Base-by-base conservation (phyloP, 2,888 invertebrate species). In the Parnassius mnemosyne region DNA sequence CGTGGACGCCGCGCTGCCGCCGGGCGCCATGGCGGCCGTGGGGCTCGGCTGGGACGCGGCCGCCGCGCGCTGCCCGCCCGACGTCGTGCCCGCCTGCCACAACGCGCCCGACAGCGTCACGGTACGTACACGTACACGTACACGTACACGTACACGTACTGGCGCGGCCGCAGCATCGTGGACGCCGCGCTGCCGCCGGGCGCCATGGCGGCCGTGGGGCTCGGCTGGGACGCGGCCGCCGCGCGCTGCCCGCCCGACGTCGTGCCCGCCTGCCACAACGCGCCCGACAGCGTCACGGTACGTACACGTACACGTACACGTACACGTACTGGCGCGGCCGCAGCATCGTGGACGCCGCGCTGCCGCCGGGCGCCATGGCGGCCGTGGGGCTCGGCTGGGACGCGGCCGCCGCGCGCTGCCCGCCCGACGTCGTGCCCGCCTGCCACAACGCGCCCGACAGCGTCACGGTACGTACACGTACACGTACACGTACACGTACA, bases 401-500 rank as follows among this genome's bases (percentile, higher is more conserved):
- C 74, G 95, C 97, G 73, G 94, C 95, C 60, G 93, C 93, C 74
- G 88, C 88, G 70, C 93, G 95, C 60, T 95, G 96, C 74, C 97
- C 98, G 16, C 83, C 94, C 43, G 97, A 95, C 74, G 93, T 98
- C 13, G 94, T 93, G 74, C 95, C 97, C 11, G 98, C 98, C 56
- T 99, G 99, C 83, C 98, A 99, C 92, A 99, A 99, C 89, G 95
- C 98, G 64, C 93, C 92, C 66, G 98, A 99, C 83, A 98, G 97
- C 73, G 98, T 99, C 10, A 98, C 99, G 12, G 90, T 89, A n/a
- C n/a, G n/a, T n/a, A n/a, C n/a, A n/a, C n/a, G n/a, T n/a, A n/a
- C n/a, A 62, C 16, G 16, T 16, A 16, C 16, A 16, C 16, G 16
- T 16, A 2, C 16, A 16, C 16, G 16, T 16, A 16, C 16, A 16